Conservation (phyloP, 2,888 invertebrate genomes). For the Monopis laevigella region DNA sequence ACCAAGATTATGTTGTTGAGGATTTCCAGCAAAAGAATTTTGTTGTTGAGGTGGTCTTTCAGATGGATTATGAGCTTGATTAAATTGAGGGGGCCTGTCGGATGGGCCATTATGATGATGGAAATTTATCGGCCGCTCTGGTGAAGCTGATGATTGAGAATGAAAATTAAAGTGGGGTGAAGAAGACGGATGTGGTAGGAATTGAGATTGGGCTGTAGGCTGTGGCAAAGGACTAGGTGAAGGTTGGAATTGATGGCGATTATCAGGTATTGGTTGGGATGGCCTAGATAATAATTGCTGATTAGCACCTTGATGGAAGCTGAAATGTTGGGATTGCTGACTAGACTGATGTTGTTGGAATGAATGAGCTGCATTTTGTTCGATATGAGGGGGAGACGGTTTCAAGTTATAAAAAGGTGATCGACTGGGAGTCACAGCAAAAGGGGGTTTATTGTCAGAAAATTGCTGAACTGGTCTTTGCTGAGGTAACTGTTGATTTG, state of each 20-base stretch:
- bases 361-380: conserved; percentile 45
- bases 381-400: conserved; percentile 52
- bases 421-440: conserved; percentile 38
- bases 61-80: conserved; percentile 42
- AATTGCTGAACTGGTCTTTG: conserved; percentile 48
- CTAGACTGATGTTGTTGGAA: conserved; percentile 38
- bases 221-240: conserved; percentile 21
- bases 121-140: conserved; percentile 24
- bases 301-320: conserved; percentile 46
- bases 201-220: conserved; percentile 41
- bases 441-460: conserved; percentile 45
- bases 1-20: conserved; percentile 53
- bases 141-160: conserved; percentile 41
- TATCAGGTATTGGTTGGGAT: conserved; percentile 31
- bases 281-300: conserved; percentile 40
- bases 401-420: conserved; percentile 54
- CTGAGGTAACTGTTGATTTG: conserved; percentile 60
- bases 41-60: conserved; percentile 38
- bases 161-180: conserved; percentile 45
- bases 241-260: conserved; percentile 36
- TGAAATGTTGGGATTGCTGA: conserved; percentile 46
- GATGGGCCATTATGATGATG: conserved; percentile 24
- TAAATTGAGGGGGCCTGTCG: conserved; percentile 33
- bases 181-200: conserved; percentile 46
- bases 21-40: conserved; percentile 34